These are phyloP conservation scores for Mesoclemmys tuberculata DNA, from an alignment of 2,113 vertebrate genomes.

Conservation along the genomic window DNA sequence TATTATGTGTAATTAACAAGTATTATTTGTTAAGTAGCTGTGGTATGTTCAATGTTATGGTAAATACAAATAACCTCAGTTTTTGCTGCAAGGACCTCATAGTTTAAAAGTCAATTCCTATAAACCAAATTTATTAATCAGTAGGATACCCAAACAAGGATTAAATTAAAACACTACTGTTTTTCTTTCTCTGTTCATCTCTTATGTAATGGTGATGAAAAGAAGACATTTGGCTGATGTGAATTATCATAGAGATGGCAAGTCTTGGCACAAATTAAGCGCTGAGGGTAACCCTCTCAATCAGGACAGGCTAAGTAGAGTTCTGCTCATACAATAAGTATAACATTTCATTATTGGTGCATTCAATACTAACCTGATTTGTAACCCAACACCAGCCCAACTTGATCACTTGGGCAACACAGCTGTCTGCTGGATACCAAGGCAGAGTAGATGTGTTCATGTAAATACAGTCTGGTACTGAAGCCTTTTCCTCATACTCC, in stretches of 20 bases:
- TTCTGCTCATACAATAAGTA: too few relatives aligned
- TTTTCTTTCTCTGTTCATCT: background rate
- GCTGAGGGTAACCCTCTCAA: too few relatives aligned
- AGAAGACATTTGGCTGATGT: background rate
- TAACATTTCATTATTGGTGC: too few relatives aligned
- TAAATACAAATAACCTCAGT: slow-evolving; percentile 53
- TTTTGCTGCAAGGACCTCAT: slow-evolving; percentile 4
- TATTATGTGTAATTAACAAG: background rate
- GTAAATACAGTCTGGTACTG: too few relatives aligned
- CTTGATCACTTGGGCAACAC: too few relatives aligned
- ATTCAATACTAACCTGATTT: too few relatives aligned
- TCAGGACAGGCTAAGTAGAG: too few relatives aligned
- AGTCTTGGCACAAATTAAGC: too few relatives aligned
- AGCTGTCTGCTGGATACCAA: too few relatives aligned
- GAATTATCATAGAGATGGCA: background rate
- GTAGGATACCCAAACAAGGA: background rate
- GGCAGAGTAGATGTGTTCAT: too few relatives aligned
- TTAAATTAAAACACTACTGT: background rate
- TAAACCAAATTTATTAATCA: background rate
- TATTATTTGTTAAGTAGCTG: background rate
- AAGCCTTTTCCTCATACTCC: too few relatives aligned
- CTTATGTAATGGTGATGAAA: fast-evolving
- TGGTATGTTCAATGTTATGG: background rate
- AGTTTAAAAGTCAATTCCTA: background rate
- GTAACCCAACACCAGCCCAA: too few relatives aligned